phyloP scores from a whole-genome alignment of 2,888 invertebrate genomes.

The Pseudococcus jackbeardsleyi region DNA sequence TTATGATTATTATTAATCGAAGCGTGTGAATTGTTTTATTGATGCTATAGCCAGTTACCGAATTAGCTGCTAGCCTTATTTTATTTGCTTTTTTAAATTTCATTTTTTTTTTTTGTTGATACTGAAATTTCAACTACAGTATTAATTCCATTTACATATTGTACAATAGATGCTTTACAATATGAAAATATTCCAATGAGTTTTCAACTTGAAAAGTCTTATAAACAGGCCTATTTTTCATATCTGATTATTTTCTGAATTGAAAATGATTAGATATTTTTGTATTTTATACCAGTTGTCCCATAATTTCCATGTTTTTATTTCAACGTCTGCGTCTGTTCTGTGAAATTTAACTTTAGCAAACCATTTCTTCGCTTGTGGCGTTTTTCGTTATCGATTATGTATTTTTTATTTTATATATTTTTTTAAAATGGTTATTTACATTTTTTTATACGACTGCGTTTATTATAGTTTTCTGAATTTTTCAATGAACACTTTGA shows the following conservation, averaged over 20 bases:
- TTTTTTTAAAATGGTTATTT: background rate
- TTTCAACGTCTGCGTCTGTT: background rate
- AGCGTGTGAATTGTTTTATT: background rate
- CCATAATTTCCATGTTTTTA: background rate
- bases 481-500: background rate
- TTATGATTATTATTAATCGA: background rate
- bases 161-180: too few relatives aligned
- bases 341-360: background rate
- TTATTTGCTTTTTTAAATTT: background rate
- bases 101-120: background rate
- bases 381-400: background rate
- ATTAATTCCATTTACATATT: background rate
- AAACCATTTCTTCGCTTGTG: background rate
- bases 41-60: constrained; percentile 20
- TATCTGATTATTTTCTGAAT: background rate
- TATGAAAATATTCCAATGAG: too few relatives aligned
- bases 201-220: too few relatives aligned
- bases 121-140: background rate
- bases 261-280: background rate
- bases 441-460: background rate
- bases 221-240: background rate
- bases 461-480: background rate
- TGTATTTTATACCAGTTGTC: background rate
- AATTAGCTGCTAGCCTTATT: background rate
- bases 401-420: background rate